Evolutionary conservation across 2,888 invertebrate genomes (phyloP).

Genomic region (Drosophila flavopinicola): DNA sequence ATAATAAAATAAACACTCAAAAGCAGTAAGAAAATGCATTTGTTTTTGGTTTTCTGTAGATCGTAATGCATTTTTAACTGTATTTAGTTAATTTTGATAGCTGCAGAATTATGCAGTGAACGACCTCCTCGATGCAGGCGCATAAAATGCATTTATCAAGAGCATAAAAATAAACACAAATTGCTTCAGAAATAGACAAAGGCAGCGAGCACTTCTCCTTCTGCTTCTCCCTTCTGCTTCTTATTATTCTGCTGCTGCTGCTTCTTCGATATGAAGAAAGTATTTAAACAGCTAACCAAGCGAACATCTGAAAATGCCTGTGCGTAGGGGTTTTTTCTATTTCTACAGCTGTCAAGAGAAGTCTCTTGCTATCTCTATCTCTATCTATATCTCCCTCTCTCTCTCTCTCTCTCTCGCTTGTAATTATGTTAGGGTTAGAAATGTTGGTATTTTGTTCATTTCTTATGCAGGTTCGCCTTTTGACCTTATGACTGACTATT

Average conservation of each 20-base stretch:
- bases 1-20: no score
- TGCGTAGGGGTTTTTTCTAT: slow-evolving; percentile 72
- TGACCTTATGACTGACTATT: slow-evolving; percentile 80
- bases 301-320: slow-evolving; percentile 48
- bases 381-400: neutral
- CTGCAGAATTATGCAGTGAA: slow-evolving; percentile 49
- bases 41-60: no score
- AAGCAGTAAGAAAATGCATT: no score
- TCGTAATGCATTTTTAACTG: neutral
- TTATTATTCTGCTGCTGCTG: slow-evolving; percentile 9
- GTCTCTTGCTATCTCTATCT: neutral
- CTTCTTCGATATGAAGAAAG: slow-evolving; percentile 27
- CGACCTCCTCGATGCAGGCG: slow-evolving; percentile 63
- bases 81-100: neutral
- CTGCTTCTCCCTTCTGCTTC: slow-evolving; percentile 17
- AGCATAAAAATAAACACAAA: slow-evolving; percentile 81
- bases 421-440: slow-evolving; percentile 56
- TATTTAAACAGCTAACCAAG: slow-evolving; percentile 75
- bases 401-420: slow-evolving; percentile 4
- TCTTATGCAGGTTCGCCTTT: slow-evolving; percentile 46
- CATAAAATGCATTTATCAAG: slow-evolving; percentile 78
- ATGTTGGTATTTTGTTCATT: slow-evolving; percentile 33
- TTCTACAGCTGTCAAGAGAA: slow-evolving; percentile 67
- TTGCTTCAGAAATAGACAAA: slow-evolving; percentile 73
- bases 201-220: slow-evolving; percentile 1